These are phyloP conservation scores for Hirundo rustica DNA, from an alignment of 2,797 vertebrate genomes.

Conservation along the genomic window DNA sequence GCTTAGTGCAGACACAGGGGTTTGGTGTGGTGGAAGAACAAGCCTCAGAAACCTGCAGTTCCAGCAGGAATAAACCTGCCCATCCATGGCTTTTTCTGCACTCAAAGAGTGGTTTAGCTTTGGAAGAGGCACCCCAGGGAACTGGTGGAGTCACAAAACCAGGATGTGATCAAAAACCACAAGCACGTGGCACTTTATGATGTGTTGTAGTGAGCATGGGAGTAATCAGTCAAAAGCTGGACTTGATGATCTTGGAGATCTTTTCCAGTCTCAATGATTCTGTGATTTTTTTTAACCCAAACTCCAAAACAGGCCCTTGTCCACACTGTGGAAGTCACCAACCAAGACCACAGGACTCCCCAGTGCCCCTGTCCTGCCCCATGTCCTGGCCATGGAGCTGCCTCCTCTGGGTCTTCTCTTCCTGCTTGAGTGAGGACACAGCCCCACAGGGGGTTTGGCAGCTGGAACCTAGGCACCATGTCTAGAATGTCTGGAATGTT, in stretches of 20 bases:
- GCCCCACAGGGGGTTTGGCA: neutral
- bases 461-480: neutral
- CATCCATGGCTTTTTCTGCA: neutral
- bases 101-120: neutral
- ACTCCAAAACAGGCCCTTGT: neutral
- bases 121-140: neutral
- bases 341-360: neutral
- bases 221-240: neutral
- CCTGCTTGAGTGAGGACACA: neutral
- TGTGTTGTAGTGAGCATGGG: neutral
- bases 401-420: neutral
- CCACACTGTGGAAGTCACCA: neutral
- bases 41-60: neutral
- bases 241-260: too few relatives aligned
- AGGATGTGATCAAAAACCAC: neutral
- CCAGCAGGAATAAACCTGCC: neutral
- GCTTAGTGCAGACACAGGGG: fast-evolving
- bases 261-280: neutral
- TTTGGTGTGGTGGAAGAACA: neutral
- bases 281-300: neutral
- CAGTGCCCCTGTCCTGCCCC: neutral
- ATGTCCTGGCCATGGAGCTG: fast-evolving
- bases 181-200: fast-evolving
- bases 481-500: neutral
- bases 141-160: neutral